Evolutionary conservation across 2,113 vertebrate genomes (phyloP), one percentile per base, ranked within the genome.

Genomic region (Rhinolophus sinicus): DNA sequence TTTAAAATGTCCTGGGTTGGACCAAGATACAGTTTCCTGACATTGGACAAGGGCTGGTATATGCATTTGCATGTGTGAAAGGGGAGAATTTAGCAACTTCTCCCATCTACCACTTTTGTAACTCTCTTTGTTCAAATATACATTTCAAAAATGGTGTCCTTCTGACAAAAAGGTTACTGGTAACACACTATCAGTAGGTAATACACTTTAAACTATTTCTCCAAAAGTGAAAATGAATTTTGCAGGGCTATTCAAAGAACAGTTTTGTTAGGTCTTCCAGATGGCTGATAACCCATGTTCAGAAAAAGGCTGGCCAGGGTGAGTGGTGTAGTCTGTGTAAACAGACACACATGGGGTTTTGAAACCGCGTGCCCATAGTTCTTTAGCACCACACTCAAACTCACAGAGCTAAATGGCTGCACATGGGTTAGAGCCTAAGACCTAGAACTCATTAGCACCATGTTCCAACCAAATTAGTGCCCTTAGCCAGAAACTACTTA

Each of bases 211-310:
- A 88, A 40, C 35, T 84, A 38, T 95, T 93, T 67, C 72, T 92
- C 21, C 56, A 85, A 85, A 85, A 76, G n/a, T n/a, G 72, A 95
- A 96, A 95, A 64, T 93, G 84, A 96, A 47, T 95, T 93, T 95
- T 93, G 38, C 33, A 94, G 65, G 38, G 54, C 22, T 95, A 84
- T 65, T 94, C 82, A 89, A 11, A 80, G 15, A 87, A 80, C 73
- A 90, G 56, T 84, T 89, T 83, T 72, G 44, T 50, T 92, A 56
- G 44, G 24, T 91, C 40, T 92, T 94, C 44, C 44, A 65, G 47
- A 65, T 47, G 15, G 47, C 70, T 89, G 47, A 73, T 95, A 96
- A 92, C 35, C n/a, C 38, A 84, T 88, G 70, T 94, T 78, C 54
- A 85, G 89, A 64, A 90, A 93, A 95, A 93, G 26, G 28, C 10